These are phyloP conservation scores for Anoura caudifer DNA, from an alignment of 2,113 vertebrate genomes.

Conservation along the genomic window DNA sequence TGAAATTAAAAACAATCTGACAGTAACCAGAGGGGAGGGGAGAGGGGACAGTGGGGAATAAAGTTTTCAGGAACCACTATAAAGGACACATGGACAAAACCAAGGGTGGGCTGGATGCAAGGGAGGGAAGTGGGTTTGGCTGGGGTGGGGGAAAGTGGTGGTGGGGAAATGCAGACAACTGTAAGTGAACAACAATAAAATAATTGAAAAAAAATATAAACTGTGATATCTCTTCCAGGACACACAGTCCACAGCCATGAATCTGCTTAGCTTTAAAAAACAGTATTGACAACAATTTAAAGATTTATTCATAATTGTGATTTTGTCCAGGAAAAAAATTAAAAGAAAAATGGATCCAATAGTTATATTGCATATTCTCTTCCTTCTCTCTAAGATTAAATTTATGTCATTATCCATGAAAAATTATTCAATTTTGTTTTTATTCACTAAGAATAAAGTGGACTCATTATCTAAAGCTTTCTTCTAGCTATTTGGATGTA, in stretches of 20 bases:
- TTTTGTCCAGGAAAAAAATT: conserved; percentile 6
- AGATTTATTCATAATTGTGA: not conserved
- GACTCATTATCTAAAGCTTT: not conserved
- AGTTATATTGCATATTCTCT: conserved; percentile 25
- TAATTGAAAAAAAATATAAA: too few species aligned
- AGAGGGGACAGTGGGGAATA: too few species aligned
- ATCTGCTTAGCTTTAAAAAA: not conserved
- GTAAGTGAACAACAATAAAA: too few species aligned
- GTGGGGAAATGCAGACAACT: too few species aligned
- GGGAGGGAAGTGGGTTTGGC: too few species aligned
- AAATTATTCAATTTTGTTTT: conserved; percentile 16
- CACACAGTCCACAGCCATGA: not conserved
- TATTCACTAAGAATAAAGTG: conserved; percentile 54
- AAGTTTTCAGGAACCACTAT: too few species aligned
- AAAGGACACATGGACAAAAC: too few species aligned
- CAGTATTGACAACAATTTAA: not conserved
- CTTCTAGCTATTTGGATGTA: not conserved
- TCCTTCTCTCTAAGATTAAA: conserved; percentile 57
- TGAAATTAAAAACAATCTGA: too few species aligned
- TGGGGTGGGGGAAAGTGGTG: too few species aligned
- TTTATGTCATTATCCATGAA: conserved; percentile 6
- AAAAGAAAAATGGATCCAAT: conserved; percentile 41
- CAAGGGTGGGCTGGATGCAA: too few species aligned
- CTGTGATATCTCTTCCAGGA: not conserved
- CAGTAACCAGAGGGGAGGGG: too few species aligned